Conservation (phyloP, 2,797 vertebrate species). For the Hemibagrus guttatus region DNA sequence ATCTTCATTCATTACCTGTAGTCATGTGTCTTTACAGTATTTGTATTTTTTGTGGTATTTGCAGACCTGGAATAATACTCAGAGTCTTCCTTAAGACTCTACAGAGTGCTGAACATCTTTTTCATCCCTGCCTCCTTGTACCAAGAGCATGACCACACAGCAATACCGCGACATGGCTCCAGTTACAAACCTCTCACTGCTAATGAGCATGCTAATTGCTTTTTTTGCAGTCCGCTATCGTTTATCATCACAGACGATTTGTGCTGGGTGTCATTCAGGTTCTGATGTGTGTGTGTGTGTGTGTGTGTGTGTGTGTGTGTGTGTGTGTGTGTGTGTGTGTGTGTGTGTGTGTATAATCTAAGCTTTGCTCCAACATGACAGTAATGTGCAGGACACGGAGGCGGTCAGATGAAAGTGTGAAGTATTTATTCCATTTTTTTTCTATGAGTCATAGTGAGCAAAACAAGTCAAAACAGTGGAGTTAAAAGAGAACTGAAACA, state of each 20-base stretch:
- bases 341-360: background rate
- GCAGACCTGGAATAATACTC: background rate
- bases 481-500: background rate
- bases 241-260: conserved; percentile 21
- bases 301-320: background rate
- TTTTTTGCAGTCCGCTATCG: conserved; percentile 29
- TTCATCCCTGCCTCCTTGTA: background rate
- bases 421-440: background rate
- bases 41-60: background rate
- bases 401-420: background rate
- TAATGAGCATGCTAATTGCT: conserved; percentile 54
- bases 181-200: conserved; percentile 22
- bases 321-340: background rate
- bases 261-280: conserved; percentile 43
- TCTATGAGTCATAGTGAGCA: background rate
- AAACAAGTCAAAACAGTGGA: background rate
- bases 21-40: background rate
- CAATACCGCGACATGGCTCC: background rate
- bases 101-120: background rate
- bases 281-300: background rate
- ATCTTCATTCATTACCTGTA: background rate
- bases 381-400: background rate
- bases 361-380: background rate
- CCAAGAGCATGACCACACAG: background rate
- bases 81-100: background rate